Evolutionary conservation across 2,113 vertebrate species (phyloP).

Genomic region (Phrynocephalus versicolor): DNA sequence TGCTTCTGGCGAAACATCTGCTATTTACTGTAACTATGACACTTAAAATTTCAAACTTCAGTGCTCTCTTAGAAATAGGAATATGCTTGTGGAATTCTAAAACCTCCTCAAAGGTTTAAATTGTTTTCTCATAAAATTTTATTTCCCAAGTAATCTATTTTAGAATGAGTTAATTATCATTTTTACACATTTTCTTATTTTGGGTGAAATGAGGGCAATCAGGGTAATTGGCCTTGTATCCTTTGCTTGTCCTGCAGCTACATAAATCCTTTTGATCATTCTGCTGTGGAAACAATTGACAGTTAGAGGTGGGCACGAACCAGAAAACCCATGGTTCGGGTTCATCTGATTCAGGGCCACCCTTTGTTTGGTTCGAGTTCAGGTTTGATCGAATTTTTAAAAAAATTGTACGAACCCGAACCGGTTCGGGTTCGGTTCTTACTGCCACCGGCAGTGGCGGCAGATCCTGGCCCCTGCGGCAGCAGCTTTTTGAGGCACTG

Average conservation of each 20-base stretch:
- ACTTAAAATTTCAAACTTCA: constrained; percentile 56
- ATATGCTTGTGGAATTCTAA: constrained; percentile 54
- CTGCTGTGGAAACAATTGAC: background rate
- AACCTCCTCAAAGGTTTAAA: constrained; percentile 49
- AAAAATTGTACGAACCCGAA: too few relatives aligned
- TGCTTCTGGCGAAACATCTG: constrained; percentile 42
- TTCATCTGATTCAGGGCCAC: too few relatives aligned
- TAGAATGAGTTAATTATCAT: background rate
- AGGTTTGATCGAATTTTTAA: too few relatives aligned
- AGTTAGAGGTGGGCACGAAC: too few relatives aligned
- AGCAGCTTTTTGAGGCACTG: too few relatives aligned
- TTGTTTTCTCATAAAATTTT: constrained; percentile 48
- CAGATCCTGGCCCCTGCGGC: too few relatives aligned
- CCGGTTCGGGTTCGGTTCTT: too few relatives aligned
- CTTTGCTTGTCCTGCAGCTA: background rate
- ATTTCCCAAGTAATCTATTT: constrained; percentile 36
- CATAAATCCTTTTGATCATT: background rate
- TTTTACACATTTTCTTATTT: background rate
- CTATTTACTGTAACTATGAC: constrained; percentile 62
- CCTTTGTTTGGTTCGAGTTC: too few relatives aligned
- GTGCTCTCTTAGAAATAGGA: constrained; percentile 37
- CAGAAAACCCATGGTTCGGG: too few relatives aligned
- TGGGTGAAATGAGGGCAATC: background rate
- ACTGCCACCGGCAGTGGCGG: too few relatives aligned
- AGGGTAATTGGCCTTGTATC: background rate